Evolutionary conservation across 2,888 invertebrate species (phyloP).

Genomic region (Rhamnusium bicolor): DNA sequence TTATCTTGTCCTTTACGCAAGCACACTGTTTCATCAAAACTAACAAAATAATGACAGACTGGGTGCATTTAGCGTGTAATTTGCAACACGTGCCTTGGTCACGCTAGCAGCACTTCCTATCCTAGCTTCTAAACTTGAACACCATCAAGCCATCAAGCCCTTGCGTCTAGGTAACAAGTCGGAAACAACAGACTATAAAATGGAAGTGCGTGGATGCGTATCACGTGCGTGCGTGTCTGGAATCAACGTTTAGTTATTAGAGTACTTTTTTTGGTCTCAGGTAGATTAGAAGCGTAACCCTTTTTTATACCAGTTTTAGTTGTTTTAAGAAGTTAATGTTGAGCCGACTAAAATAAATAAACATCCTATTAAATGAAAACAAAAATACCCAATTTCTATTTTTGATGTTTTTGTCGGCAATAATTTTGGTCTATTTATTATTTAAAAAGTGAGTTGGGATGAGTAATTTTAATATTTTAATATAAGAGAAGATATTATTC

Average conservation of each 20-base stretch:
- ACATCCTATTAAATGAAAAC: neutral
- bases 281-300: neutral
- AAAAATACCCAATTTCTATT: too few species aligned
- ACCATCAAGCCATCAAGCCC: constrained; percentile 6
- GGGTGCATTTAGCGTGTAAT: constrained; percentile 32
- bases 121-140: constrained; percentile 9
- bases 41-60: constrained; percentile 18
- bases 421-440: too few species aligned
- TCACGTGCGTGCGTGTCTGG: constrained; percentile 40
- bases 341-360: neutral
- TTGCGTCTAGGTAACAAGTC: constrained; percentile 9
- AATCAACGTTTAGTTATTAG: constrained; percentile 33
- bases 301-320: neutral
- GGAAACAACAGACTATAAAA: neutral
- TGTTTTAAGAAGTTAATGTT: neutral
- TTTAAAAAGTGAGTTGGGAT: too few species aligned
- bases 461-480: too few species aligned
- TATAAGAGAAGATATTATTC: too few species aligned
- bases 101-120: constrained; percentile 43
- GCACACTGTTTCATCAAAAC: constrained; percentile 34
- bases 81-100: constrained; percentile 50
- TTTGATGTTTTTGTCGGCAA: too few species aligned
- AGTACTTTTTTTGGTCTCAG: constrained; percentile 15
- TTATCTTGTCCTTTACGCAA: constrained; percentile 23
- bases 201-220: constrained; percentile 36